These are phyloP conservation scores for Pelmatolapia mariae DNA, from an alignment of 2,113 vertebrate species.

Conservation along the genomic window DNA sequence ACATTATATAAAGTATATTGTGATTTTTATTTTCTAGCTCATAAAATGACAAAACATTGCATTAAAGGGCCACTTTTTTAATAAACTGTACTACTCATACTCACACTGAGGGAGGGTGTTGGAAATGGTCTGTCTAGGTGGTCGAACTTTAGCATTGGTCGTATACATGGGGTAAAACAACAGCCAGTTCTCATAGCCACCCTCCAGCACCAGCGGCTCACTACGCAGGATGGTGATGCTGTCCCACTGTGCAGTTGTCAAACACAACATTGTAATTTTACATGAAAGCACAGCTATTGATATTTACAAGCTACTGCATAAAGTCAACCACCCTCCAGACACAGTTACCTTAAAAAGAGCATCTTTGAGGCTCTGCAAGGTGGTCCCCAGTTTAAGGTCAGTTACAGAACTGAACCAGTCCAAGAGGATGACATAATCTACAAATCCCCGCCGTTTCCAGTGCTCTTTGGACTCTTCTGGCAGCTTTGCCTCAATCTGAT, in stretches of 20 bases:
- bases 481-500: slow-evolving; percentile 85
- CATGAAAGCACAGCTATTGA: background rate
- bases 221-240: slow-evolving; percentile 83
- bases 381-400: slow-evolving; percentile 85
- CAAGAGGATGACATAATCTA: slow-evolving; percentile 86
- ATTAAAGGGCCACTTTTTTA: background rate
- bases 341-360: slow-evolving; percentile 87
- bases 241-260: slow-evolving; percentile 84
- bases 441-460: slow-evolving; percentile 82
- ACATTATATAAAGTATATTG: background rate
- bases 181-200: slow-evolving; percentile 97
- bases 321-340: background rate
- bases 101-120: slow-evolving; percentile 83
- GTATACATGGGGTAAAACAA: slow-evolving; percentile 95
- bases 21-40: background rate
- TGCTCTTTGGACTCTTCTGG: slow-evolving; percentile 81
- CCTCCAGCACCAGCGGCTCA: slow-evolving; percentile 91
- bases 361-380: slow-evolving; percentile 93
- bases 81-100: slow-evolving; percentile 51
- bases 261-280: background rate
- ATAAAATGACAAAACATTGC: background rate
- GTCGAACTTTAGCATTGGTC: slow-evolving; percentile 87
- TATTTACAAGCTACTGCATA: background rate
- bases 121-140: slow-evolving; percentile 72
- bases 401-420: slow-evolving; percentile 92